Evolutionary conservation across 1,140 invertebrate genomes (phyloP).

Genomic region (Drosophila nasuta): DNA sequence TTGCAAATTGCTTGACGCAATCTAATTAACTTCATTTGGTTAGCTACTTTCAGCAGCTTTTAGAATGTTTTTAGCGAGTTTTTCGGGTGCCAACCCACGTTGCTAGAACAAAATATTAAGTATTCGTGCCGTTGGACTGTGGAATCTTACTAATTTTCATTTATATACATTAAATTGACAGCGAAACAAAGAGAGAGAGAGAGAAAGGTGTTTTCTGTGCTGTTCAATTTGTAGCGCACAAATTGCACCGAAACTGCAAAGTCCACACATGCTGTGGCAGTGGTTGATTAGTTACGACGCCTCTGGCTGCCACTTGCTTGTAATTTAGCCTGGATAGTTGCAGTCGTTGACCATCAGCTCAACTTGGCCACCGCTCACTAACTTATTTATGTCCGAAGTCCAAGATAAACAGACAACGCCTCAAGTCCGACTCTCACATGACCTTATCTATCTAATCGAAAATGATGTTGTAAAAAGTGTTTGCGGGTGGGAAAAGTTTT

Average conservation of each 20-base stretch:
- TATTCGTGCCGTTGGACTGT: slow-evolving; percentile 9
- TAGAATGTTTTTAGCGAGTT: slow-evolving; percentile 53
- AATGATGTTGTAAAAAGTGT: slow-evolving; percentile 65
- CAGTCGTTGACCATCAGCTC: slow-evolving; percentile 2
- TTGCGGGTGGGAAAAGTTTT: not conserved
- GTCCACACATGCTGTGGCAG: slow-evolving; percentile 11
- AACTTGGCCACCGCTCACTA: slow-evolving; percentile 50
- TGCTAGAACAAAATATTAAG: slow-evolving; percentile 1
- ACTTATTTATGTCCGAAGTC: slow-evolving; percentile 66
- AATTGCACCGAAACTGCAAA: slow-evolving; percentile 37
- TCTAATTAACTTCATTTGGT: slow-evolving; percentile 77
- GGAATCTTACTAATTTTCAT: slow-evolving; percentile 7
- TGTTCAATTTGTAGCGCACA: slow-evolving; percentile 45
- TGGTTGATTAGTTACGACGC: slow-evolving; percentile 46
- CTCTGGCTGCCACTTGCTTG: slow-evolving; percentile 22
- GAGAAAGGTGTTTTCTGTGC: slow-evolving; percentile 5
- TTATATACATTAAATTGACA: slow-evolving; percentile 28
- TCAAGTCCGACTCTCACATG: slow-evolving; percentile 30
- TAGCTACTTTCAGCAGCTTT: slow-evolving; percentile 73
- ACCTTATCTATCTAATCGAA: slow-evolving; percentile 46
- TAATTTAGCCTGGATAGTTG: slow-evolving; percentile 18
- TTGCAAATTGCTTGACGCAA: slow-evolving; percentile 74
- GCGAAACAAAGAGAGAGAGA: not conserved
- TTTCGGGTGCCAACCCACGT: not conserved
- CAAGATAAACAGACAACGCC: slow-evolving; percentile 25